phyloP scores from a whole-genome alignment of 2,888 invertebrate species.

The Thymelicus sylvestris region DNA sequence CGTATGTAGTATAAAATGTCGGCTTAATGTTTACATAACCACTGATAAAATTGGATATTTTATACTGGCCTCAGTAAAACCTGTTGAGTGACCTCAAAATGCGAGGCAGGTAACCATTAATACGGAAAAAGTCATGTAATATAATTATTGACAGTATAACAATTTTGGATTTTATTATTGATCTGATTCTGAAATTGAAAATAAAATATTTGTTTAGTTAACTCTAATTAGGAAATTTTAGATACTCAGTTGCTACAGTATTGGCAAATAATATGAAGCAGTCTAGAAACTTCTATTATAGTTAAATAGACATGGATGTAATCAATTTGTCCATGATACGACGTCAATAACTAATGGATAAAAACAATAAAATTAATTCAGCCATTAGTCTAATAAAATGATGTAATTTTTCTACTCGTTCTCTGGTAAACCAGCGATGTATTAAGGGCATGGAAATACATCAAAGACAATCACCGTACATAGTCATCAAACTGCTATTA shows the following conservation, averaged over 20 bases:
- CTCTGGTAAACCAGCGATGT: neutral
- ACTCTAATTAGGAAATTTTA: too few species aligned
- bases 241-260: too few species aligned
- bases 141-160: neutral
- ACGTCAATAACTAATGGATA: constrained; percentile 7
- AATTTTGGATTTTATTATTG: too few species aligned
- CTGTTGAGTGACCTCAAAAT: neutral
- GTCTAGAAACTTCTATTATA: neutral
- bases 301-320: neutral
- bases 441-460: too few species aligned
- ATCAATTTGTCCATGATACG: neutral
- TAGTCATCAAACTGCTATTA: too few species aligned
- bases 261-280: neutral
- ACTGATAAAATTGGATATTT: neutral
- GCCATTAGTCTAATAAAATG: neutral
- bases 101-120: neutral
- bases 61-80: neutral
- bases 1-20: too few species aligned
- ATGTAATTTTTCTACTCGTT: neutral
- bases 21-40: too few species aligned
- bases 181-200: too few species aligned
- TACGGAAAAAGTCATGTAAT: neutral
- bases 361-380: neutral
- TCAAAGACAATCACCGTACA: too few species aligned
- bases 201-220: too few species aligned